Conservation (phyloP, 2,797 vertebrate species). For the Characodon lateralis region DNA sequence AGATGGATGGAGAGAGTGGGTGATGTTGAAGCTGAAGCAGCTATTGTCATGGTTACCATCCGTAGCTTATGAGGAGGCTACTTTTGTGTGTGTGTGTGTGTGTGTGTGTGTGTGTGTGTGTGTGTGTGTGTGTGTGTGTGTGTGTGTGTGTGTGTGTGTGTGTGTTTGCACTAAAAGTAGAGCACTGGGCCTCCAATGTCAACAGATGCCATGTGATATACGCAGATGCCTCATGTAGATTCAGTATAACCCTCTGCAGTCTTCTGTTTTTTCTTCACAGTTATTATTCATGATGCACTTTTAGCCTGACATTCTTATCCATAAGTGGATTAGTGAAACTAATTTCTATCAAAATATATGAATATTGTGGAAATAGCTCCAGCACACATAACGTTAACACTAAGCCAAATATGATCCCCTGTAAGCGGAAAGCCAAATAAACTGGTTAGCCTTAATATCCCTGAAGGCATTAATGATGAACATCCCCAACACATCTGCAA, state of each 20-base stretch:
- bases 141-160: slow-evolving; percentile 17
- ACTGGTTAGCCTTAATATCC: slow-evolving; percentile 9
- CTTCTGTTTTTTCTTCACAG: slow-evolving; percentile 28
- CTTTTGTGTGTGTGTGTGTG: slow-evolving; percentile 12
- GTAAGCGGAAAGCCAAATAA: slow-evolving; percentile 31
- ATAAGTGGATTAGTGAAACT: slow-evolving; percentile 5
- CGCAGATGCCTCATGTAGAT: slow-evolving; percentile 36
- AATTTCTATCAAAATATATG: background rate
- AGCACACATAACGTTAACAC: background rate
- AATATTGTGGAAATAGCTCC: background rate
- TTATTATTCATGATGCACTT: slow-evolving; percentile 11
- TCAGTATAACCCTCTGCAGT: slow-evolving; percentile 30
- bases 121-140: too few relatives aligned
- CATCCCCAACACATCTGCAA: slow-evolving; percentile 25
- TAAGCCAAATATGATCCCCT: slow-evolving; percentile 16
- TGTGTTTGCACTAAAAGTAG: slow-evolving; percentile 39
- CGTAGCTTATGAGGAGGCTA: slow-evolving; percentile 40
- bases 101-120: slow-evolving; percentile 24
- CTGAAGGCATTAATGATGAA: slow-evolving; percentile 12
- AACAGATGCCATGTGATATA: slow-evolving; percentile 68
- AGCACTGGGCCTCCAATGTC: slow-evolving; percentile 50
- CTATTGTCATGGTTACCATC: slow-evolving; percentile 78
- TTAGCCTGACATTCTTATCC: slow-evolving; percentile 13
- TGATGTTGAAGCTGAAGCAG: slow-evolving; percentile 71
- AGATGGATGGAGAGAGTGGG: slow-evolving; percentile 73